Evolutionary conservation across 2,797 vertebrate genomes (phyloP).

Genomic region (Pteronotus mesoamericanus): DNA sequence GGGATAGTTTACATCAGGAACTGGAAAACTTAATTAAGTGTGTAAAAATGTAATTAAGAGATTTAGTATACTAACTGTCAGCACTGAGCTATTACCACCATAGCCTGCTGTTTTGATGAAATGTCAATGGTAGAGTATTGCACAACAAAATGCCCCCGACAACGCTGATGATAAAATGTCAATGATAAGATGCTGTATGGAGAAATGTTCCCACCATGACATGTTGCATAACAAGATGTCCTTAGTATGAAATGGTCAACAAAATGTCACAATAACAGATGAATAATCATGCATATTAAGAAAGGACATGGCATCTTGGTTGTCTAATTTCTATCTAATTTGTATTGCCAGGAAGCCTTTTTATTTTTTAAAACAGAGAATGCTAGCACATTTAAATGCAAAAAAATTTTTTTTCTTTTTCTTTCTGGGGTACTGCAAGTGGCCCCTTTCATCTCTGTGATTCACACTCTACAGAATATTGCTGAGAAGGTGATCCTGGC

Average conservation of each 20-base stretch:
- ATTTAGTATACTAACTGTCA: slow-evolving; percentile 47
- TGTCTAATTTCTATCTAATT: slow-evolving; percentile 55
- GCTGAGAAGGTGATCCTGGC: slow-evolving; percentile 60
- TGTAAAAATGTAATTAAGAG: slow-evolving; percentile 59
- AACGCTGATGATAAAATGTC: slow-evolving; percentile 56
- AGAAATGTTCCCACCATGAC: slow-evolving; percentile 30
- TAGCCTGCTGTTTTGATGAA: slow-evolving; percentile 17
- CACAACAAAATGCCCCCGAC: slow-evolving; percentile 23
- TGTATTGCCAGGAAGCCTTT: neutral
- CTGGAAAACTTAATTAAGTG: slow-evolving; percentile 25
- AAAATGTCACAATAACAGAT: slow-evolving; percentile 55
- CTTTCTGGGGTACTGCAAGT: slow-evolving; percentile 51
- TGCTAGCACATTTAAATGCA: slow-evolving; percentile 52
- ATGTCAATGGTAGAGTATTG: neutral
- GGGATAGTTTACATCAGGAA: neutral
- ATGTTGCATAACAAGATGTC: slow-evolving; percentile 35
- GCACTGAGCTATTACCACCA: neutral
- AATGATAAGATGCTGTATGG: slow-evolving; percentile 40
- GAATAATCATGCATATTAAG: neutral
- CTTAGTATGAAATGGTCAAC: neutral
- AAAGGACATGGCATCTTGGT: neutral
- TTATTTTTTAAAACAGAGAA: slow-evolving; percentile 5
- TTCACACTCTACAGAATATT: slow-evolving; percentile 55
- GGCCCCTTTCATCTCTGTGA: slow-evolving; percentile 57
- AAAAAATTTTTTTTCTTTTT: neutral